Evolutionary conservation across 2,797 vertebrate genomes (phyloP), one percentile per base, ranked within the genome.

Genomic region (Xenopus petersii): DNA sequence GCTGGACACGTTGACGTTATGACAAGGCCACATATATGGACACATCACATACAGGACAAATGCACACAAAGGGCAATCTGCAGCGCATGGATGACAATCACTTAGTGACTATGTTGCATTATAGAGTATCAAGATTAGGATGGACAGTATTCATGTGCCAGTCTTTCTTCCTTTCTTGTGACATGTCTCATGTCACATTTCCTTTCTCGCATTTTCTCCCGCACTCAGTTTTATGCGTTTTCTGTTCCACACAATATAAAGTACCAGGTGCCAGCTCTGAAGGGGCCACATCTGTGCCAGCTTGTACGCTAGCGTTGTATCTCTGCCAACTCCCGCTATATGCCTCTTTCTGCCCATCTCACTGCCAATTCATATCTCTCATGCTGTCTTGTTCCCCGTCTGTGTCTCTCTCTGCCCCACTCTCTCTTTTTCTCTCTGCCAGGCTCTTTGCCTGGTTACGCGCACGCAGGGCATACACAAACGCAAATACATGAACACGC

Each of bases 251-350:
- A 79, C 67, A 70, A 67, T 64, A 21, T 21, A 61, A 79, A 73
- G 77, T 79, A 79, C 77, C 77, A 79, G 77, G 71, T 79, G 77
- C 77, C 77, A 79, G 63, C 71, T 79, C 71, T 70, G 67, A 74
- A 67, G 77, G 71, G 71, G 77, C 67, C 77, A 49, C 64, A 46
- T 75, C 73, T 72, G 74, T 75, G 73, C 74, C 78, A 75, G 69
- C 78, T 72, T 75, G 73, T 59, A 59, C 73, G 69, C 73, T 73
- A 75, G 65, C 73, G n/a, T 75, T 63, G 68, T 72, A 67, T 42
- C 64, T 73, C 24, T 80, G 68, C 68, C 76, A 73, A 73, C 61
- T 70, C 66, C 55, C 61, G 71, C 76, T 79, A 73, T 70, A 66
- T 65, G 71, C 73, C 71, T 73, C 64, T 79, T 66, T 79, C 65